These are phyloP conservation scores for Glaucopsyche alexis DNA, from an alignment of 2,888 invertebrate genomes.

Conservation along the genomic window DNA sequence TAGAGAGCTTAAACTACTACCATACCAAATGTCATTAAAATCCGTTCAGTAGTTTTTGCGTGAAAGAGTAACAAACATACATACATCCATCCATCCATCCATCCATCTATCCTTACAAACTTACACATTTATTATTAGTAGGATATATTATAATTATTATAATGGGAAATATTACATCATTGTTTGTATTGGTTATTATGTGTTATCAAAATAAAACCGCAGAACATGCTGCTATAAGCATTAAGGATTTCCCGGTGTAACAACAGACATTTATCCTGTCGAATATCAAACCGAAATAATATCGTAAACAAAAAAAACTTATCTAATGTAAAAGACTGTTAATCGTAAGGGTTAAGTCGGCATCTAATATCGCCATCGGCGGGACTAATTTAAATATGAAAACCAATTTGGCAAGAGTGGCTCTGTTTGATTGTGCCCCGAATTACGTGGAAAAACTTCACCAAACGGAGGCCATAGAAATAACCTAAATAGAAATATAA, in stretches of 20 bases:
- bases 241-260: neutral
- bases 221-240: neutral
- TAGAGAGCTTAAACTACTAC: too few relatives aligned
- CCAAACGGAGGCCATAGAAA: neutral
- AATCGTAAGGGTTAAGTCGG: constrained; percentile 33
- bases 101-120: too few relatives aligned
- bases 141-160: neutral
- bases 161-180: neutral
- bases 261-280: neutral
- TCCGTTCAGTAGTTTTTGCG: too few relatives aligned
- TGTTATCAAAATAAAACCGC: neutral
- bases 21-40: too few relatives aligned
- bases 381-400: constrained; percentile 74
- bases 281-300: neutral
- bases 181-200: neutral
- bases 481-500: neutral
- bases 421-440: constrained; percentile 61
- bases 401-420: constrained; percentile 73
- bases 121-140: too few relatives aligned
- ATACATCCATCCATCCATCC: too few relatives aligned
- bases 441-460: constrained; percentile 57
- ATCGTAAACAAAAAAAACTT: neutral
- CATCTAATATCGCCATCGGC: constrained; percentile 52
- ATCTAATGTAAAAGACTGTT: too few relatives aligned
- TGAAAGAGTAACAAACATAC: too few relatives aligned